Evolutionary conservation across 2,113 vertebrate genomes (phyloP), one percentile per base, ranked within the genome.

Genomic region (Vanacampus margaritifer): DNA sequence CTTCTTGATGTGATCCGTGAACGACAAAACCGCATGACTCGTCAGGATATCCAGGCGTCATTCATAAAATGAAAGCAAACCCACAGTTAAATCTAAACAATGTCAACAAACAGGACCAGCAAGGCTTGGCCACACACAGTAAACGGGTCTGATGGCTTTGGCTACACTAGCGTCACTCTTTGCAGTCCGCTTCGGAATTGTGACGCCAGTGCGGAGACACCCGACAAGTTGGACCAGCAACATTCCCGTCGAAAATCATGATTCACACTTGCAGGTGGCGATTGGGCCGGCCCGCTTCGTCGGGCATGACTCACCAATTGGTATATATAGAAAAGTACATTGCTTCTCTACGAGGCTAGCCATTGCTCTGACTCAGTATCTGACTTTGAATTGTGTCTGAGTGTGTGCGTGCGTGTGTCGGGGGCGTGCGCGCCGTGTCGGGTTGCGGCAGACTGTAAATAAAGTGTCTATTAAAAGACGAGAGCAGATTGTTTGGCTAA

Each of bases 91-190:
- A 62, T 21, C 3, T 9, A 71, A 72, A 68, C 39, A 69, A 65
- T 64, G 65, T 48, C 64, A 65, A 68, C 28, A 54, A 63, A 63
- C 2, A 59, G 63, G 61, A 79, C 65, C 10, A 26, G 13, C n/a
- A 56, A 35, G 66, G 35, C 14, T 21, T 1, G 17, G 13, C 2
- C 21, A 17, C 23, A 19, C 16, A 54, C 19, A 36, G 32, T 32
- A 5, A 21, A 19, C 58, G 5, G 17, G 36, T 62, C 17, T 23
- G 37, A 24, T 26, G 23, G 60, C 39, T 37, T 61, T 39, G 5
- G 21, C 48, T 23, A n/a, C 10, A 21, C 48, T 10, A 2, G 9
- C 21, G 48, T 50, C 48, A n/a, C 8, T n/a, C 21, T n/a, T n/a
- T 8, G 48, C 21, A 54, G 39, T 59, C 37, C 21, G 3, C 1